Evolutionary conservation across 2,113 vertebrate genomes (phyloP).

Genomic region (Sturnus vulgaris): DNA sequence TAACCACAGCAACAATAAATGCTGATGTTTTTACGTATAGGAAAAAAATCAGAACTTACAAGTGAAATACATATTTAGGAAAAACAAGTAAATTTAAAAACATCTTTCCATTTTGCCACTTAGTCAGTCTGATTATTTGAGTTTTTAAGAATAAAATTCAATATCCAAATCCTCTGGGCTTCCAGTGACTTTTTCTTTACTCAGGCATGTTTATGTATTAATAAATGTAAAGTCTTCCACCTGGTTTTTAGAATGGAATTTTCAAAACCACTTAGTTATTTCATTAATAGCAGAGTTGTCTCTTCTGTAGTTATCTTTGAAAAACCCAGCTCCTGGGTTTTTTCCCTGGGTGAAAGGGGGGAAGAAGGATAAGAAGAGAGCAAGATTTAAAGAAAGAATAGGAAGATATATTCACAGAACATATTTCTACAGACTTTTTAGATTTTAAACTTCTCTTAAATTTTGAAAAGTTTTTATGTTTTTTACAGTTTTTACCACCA

Average conservation of each 20-base stretch:
- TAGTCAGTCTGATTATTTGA: neutral
- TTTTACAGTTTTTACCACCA: neutral
- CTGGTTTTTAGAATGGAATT: neutral
- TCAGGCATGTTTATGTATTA: neutral
- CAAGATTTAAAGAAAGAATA: neutral
- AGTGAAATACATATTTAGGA: neutral
- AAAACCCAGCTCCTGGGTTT: rapidly evolving
- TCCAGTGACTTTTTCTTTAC: neutral
- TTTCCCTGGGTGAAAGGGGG: neutral
- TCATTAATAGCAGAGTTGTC: neutral
- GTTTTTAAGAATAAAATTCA: neutral
- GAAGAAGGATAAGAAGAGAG: neutral
- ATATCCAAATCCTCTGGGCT: neutral
- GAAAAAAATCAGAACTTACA: neutral
- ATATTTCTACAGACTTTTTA: neutral
- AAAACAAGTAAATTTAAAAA: neutral
- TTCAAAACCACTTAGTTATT: neutral
- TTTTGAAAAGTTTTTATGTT: neutral
- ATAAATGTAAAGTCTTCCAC: neutral
- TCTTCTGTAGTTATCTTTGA: neutral
- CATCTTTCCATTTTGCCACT: neutral
- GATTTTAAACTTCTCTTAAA: neutral
- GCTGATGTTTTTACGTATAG: neutral
- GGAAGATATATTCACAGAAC: neutral
- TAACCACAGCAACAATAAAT: neutral